Conservation (phyloP, 30 jellyfish, hydroid and myxozoan species). For the Aurelia aurita region DNA sequence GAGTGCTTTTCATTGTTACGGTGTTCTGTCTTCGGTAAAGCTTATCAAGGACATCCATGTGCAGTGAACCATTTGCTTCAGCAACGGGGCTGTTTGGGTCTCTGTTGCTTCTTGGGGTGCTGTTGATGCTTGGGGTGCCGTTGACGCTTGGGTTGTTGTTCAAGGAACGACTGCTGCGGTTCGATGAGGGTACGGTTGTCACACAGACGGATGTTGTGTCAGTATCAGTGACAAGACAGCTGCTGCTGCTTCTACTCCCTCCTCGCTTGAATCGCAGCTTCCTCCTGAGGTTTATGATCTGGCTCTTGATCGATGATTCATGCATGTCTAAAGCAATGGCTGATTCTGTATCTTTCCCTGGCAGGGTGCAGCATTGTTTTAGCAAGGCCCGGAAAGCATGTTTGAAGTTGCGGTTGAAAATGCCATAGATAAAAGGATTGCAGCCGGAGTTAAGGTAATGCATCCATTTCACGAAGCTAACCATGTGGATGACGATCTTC, state of each 20-base stretch:
- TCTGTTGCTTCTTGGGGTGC: background rate
- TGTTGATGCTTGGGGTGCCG: slow-evolving; percentile 2
- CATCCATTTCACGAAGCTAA: slow-evolving; percentile 76
- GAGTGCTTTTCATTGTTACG: background rate
- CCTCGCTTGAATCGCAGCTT: slow-evolving; percentile 21
- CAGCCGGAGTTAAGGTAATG: slow-evolving; percentile 84
- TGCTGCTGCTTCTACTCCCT: slow-evolving; percentile 5
- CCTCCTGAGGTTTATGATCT: slow-evolving; percentile 41
- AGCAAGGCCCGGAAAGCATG: slow-evolving; percentile 74
- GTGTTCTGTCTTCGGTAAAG: background rate
- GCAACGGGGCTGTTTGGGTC: background rate
- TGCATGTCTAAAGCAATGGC: background rate
- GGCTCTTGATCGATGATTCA: slow-evolving; percentile 24
- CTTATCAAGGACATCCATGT: background rate
- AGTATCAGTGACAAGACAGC: slow-evolving; percentile 10
- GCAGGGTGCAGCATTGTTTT: slow-evolving; percentile 37
- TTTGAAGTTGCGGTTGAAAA: slow-evolving; percentile 80
- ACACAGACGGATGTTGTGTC: slow-evolving; percentile 27
- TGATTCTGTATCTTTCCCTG: slow-evolving; percentile 1
- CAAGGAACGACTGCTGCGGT: slow-evolving; percentile 20
- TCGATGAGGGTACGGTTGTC: slow-evolving; percentile 11
- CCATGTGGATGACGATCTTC: slow-evolving; percentile 24
- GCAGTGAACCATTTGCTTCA: background rate
- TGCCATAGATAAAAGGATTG: slow-evolving; percentile 92
- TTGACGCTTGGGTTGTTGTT: background rate